Evolutionary conservation across 1,140 invertebrate species (phyloP).

Genomic region (Heterodera carotae): DNA sequence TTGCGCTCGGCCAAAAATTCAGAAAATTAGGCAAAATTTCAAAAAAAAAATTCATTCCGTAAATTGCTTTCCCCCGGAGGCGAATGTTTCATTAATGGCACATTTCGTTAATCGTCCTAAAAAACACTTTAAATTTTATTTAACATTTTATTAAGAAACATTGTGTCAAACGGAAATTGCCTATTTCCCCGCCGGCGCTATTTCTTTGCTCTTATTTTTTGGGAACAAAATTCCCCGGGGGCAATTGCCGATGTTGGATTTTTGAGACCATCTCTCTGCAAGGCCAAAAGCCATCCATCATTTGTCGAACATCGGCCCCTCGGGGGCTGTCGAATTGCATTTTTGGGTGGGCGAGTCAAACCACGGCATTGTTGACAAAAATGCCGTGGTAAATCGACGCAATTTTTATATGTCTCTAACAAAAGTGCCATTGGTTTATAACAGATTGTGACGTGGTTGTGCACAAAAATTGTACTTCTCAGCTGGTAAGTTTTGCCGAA

Average conservation of each 20-base stretch:
- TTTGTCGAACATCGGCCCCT: constrained; percentile 11
- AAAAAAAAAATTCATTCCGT: not conserved
- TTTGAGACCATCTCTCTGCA: not conserved
- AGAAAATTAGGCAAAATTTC: not conserved
- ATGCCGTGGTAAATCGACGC: not conserved
- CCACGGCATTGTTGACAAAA: not conserved
- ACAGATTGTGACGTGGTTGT: constrained; percentile 71
- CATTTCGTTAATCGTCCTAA: not conserved
- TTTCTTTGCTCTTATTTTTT: not conserved
- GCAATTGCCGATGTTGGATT: not conserved
- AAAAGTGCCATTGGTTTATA: constrained; percentile 6
- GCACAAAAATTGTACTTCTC: constrained; percentile 66
- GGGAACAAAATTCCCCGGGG: not conserved
- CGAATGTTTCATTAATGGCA: not conserved
- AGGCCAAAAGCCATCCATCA: constrained; percentile 4
- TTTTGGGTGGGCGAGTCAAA: too few species aligned
- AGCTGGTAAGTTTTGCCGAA: constrained; percentile 32
- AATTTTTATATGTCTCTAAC: too few species aligned
- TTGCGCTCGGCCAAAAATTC: not conserved
- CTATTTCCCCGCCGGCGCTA: not conserved
- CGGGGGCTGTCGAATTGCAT: not conserved
- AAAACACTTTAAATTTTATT: not conserved
- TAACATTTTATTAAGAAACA: not conserved
- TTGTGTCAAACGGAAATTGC: not conserved
- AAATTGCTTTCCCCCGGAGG: not conserved